Percentiles rank a stretch among this genome's conserved stretches.
phyloP scores from a whole-genome alignment of 2,888 invertebrate genomes.

The Ophion ellenae region DNA sequence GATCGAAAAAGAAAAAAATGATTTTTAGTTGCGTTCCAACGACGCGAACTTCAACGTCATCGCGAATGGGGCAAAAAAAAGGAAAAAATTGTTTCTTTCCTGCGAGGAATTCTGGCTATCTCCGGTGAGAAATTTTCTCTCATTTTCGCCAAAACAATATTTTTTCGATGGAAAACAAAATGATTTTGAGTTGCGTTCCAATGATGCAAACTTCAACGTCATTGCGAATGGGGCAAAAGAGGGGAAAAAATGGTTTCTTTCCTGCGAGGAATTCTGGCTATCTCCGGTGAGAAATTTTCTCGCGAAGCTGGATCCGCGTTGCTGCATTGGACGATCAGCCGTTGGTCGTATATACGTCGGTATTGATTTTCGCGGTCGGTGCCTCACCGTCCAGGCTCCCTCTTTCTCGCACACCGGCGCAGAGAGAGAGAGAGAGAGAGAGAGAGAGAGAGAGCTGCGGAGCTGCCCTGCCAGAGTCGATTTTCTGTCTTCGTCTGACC shows the following conservation, averaged over 20 bases:
- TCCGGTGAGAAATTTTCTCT: background rate
- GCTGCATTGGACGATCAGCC: background rate
- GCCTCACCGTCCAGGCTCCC: constrained; percentile 58
- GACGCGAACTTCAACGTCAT: too few relatives aligned
- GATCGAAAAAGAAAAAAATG: too few relatives aligned
- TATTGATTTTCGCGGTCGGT: constrained; percentile 74
- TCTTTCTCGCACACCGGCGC: constrained; percentile 22
- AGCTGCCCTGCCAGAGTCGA: constrained; percentile 27
- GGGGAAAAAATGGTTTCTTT: background rate
- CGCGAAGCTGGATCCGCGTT: background rate
- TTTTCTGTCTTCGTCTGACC: constrained; percentile 25
- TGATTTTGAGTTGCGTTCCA: too few relatives aligned
- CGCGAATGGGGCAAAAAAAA: background rate
- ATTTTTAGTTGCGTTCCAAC: too few relatives aligned
- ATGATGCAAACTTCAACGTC: too few relatives aligned
- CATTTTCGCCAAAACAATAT: too few relatives aligned
- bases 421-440: constrained; percentile 34
- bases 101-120: background rate
- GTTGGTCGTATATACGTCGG: constrained; percentile 72
- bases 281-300: background rate
- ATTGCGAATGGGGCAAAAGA: too few relatives aligned
- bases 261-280: background rate
- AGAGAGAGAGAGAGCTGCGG: constrained; percentile 22
- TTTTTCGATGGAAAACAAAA: too few relatives aligned
- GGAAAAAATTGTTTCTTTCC: background rate